Evolutionary conservation across 2,797 vertebrate species (phyloP).

Genomic region (Lagocephalus sceleratus): DNA sequence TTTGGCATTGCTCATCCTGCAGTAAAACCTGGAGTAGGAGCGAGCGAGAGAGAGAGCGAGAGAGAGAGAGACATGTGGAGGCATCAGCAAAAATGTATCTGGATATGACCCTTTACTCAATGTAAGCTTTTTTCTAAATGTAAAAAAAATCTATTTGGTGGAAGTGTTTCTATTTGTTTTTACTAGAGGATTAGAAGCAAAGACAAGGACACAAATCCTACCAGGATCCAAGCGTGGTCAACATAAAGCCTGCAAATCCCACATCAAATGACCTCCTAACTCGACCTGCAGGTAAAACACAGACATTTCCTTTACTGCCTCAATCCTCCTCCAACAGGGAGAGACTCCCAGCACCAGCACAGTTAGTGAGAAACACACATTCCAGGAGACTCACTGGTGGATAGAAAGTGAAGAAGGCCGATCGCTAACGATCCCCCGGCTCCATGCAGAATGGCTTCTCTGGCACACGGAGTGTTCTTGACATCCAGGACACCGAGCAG

Average conservation of each 20-base stretch:
- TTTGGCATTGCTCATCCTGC: constrained; percentile 65
- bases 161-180: neutral
- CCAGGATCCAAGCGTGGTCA: constrained; percentile 78
- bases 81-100: no score
- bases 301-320: neutral
- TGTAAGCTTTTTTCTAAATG: no score
- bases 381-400: constrained; percentile 65
- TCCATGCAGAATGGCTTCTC: constrained; percentile 73
- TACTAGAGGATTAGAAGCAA: neutral
- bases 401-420: constrained; percentile 73
- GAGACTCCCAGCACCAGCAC: neutral
- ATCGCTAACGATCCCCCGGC: constrained; percentile 58
- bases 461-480: constrained; percentile 67
- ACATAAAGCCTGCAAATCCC: constrained; percentile 71
- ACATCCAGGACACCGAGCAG: constrained; percentile 69
- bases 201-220: constrained; percentile 31
- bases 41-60: no score
- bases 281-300: constrained; percentile 59
- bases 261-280: constrained; percentile 75
- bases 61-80: no score
- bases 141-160: no score
- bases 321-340: neutral
- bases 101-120: no score
- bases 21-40: constrained; percentile 67
- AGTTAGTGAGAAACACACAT: neutral